Base-by-base conservation (phyloP, 2,888 invertebrate genomes). In the Tillus elongatus region DNA sequence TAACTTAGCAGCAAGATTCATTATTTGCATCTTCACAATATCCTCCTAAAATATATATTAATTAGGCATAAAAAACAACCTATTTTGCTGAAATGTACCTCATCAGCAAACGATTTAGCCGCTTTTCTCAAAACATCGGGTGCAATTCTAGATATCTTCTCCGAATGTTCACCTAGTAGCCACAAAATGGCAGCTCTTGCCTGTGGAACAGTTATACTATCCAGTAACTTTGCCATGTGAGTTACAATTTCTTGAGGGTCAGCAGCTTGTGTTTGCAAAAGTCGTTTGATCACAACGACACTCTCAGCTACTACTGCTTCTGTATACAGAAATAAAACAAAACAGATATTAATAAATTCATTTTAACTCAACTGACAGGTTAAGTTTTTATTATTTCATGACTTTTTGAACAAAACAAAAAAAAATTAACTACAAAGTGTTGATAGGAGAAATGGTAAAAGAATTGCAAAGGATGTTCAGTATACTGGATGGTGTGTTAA, bases 1-100 rank as follows among this genome's bases (percentile, higher is more conserved):
- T 13, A 99, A 72, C 61, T 97, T 97, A 2, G 95, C 87, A 0
- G 95, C 89, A 44, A 99, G 69, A 58, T 96, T 98, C 27, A 99
- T 71, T 12, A 93, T 82, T 70, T 98, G 97, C 27, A 98, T 72
- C 61, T 97, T 96, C 0, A 97, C 96, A 37, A 89, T 83, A 58
- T 95, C 92, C 56, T 95, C 89, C 81, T 88, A 66, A 9, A 67
- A 65, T n/a, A n/a, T n/a, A 43, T 40, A 37, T 19, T 8, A 19
- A 19, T 8, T 19, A 19, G n/a, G 24, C 6, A 41, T n/a, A n/a
- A n/a, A n/a, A n/a, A n/a, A n/a, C n/a, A n/a, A n/a, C n/a, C n/a
- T n/a, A n/a, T n/a, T n/a, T n/a, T 34, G n/a, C 11, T 3, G 15
- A 29, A 14, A 15, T 52, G 50, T 61, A 77, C 80, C 71, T 93